Evolutionary conservation across 2,888 invertebrate species (phyloP), one percentile per base, ranked within the genome.

Genomic region (Oscheius sp.): DNA sequence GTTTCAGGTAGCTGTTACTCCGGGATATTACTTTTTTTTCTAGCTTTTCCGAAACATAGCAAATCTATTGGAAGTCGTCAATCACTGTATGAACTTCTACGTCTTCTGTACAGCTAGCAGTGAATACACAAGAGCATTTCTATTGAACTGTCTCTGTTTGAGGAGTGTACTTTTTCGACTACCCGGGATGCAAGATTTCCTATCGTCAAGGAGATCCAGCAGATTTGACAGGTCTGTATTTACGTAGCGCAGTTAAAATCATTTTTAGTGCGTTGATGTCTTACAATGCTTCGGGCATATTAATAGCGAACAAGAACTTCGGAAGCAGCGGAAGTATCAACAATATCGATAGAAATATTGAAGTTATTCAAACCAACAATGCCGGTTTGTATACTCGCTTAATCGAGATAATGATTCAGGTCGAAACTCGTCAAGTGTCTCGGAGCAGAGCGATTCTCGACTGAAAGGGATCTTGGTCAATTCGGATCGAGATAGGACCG

Each of bases 41-140:
- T 42, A 88, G 88, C 71, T 89, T 1, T 89, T 87, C 70, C 88
- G 89, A 5, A 80, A 86, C 58, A 60, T 84, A 29, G 88, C 88
- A 21, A 89, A 89, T 76, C 73, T 84, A 37, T 57, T 85, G 33
- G 89, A 89, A 78, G 87, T 89, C 10, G 72, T 86, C 51, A 89
- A 89, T 72, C 88, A 88, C 68, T 88, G 88, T 75, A 75, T 87
- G 50, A 89, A 89, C 79, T 89, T 89, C 76, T 89, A 89, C 78
- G 85, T 89, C 42, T 89, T 89, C 78, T 89, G 89, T 74, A 81
- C 88, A 73, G 86, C 89, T 0, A 84, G 84, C 63, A 75, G 78
- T 10, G 79, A 82, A 63, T 89, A 89, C 70, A 80, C 83, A 0
- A 74, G 86, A 32, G 85, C 86, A 1, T 89, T 88, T 63, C 73